Conservation (phyloP, 2,113 vertebrate species). For the Rhodinocichla rosea region DNA sequence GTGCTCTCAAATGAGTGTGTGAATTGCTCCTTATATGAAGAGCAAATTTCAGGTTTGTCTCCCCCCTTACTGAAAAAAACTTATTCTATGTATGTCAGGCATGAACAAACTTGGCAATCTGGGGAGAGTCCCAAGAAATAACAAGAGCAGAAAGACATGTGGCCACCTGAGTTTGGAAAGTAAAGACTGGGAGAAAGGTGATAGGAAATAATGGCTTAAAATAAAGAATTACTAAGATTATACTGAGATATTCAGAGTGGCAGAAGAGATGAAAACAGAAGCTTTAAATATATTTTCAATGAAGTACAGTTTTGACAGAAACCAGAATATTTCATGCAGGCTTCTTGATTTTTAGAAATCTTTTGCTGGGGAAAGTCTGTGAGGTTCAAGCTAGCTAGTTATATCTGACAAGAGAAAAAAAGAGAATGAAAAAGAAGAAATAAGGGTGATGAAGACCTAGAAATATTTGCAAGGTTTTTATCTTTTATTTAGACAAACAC, state of each 20-base stretch:
- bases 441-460: rapidly evolving
- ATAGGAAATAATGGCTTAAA: neutral
- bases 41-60: neutral
- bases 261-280: neutral
- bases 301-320: neutral
- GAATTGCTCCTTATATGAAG: neutral
- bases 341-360: neutral
- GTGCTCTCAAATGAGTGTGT: neutral
- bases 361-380: neutral
- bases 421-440: neutral
- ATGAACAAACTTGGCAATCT: neutral
- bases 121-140: neutral
- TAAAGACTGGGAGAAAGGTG: neutral
- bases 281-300: neutral
- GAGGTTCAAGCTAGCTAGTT: neutral
- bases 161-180: neutral
- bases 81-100: neutral
- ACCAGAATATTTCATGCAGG: rapidly evolving
- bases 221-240: neutral
- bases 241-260: neutral
- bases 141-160: neutral
- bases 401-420: neutral
- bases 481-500: neutral
- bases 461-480: neutral
- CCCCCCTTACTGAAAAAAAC: neutral